Evolutionary conservation across 2,888 invertebrate species (phyloP).

Genomic region (Sussaba pulchella): DNA sequence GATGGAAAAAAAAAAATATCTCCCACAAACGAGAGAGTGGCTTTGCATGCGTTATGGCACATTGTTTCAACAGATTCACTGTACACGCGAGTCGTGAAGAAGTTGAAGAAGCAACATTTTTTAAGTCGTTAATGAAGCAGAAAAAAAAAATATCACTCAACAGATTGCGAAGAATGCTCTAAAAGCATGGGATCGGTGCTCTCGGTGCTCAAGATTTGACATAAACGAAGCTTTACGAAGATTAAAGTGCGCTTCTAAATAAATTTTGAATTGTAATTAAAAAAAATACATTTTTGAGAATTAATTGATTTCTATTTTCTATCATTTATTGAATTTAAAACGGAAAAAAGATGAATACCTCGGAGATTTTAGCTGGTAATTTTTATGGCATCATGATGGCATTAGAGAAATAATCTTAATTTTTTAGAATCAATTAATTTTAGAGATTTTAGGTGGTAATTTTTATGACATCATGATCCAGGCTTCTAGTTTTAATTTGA

Average conservation of each 20-base stretch:
- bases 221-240: neutral
- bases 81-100: neutral
- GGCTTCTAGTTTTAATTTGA: neutral
- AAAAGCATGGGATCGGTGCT: neutral
- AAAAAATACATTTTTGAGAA: neutral
- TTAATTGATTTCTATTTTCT: neutral
- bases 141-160: neutral
- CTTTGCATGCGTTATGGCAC: conserved; percentile 22
- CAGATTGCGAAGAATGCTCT: neutral
- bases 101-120: neutral
- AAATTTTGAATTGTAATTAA: neutral
- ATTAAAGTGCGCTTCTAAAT: neutral
- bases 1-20: neutral
- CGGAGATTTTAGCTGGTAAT: no score
- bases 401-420: no score
- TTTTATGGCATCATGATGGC: neutral
- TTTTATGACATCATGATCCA: neutral
- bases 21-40: conserved; percentile 8
- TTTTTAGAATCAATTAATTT: no score
- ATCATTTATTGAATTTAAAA: no score
- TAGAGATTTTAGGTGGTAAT: no score
- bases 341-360: no score
- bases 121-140: conserved; percentile 3
- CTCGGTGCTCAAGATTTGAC: neutral
- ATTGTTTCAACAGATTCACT: conserved; percentile 11